These are phyloP conservation scores for Ophioderma brevispina DNA, from an alignment of 35 echinoderm and acorn worm genomes.

Conservation along the genomic window DNA sequence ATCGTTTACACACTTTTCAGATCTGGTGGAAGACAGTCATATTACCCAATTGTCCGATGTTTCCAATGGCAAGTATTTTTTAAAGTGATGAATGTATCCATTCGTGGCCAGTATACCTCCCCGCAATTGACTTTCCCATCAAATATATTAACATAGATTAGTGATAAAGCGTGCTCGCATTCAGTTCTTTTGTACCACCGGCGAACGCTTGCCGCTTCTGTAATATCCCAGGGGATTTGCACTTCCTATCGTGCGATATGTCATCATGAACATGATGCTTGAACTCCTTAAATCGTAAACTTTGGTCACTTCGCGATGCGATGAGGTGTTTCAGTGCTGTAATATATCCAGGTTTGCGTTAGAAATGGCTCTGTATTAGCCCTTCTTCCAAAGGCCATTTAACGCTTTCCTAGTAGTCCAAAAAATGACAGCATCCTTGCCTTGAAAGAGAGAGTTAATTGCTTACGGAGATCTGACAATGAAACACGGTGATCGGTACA, in stretches of 20 bases:
- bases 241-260: conserved; percentile 66
- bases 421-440: conserved; percentile 64
- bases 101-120: conserved; percentile 46
- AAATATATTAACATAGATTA: conserved; percentile 30
- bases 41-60: conserved; percentile 46
- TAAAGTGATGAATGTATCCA: conserved; percentile 44
- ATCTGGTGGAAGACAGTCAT: conserved; percentile 11
- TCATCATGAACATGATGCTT: conserved; percentile 71
- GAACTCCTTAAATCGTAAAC: not conserved
- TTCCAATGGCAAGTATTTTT: conserved; percentile 25
- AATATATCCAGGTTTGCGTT: conserved; percentile 52
- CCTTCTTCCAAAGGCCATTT: conserved; percentile 43
- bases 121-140: conserved; percentile 68
- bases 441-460: not conserved
- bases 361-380: not conserved
- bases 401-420: conserved; percentile 33
- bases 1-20: conserved; percentile 14
- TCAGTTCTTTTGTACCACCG: not conserved
- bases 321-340: conserved; percentile 72
- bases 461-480: too few relatives aligned
- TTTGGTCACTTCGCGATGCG: conserved; percentile 73
- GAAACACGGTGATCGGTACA: too few relatives aligned
- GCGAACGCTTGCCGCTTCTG: not conserved
- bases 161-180: not conserved
- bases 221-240: conserved; percentile 63